Evolutionary conservation across 2,888 invertebrate species (phyloP), one percentile per base, ranked within the genome.

Genomic region (Chloroclystis v-ata): DNA sequence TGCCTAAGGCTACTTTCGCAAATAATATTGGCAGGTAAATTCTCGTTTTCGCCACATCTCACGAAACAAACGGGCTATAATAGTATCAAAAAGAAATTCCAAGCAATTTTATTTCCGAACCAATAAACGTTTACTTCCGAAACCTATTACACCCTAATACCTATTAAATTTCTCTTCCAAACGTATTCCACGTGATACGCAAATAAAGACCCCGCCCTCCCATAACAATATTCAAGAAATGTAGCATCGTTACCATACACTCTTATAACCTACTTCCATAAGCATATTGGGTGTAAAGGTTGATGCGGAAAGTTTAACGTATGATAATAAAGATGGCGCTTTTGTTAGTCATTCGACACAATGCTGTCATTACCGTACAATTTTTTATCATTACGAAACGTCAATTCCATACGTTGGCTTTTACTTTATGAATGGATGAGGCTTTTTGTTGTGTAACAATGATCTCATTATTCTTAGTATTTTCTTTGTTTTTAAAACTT

Each of bases 171-270:
- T 5, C 20, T 2, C 20, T 20, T 5, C 20, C 20, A 5, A 20
- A n/a, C 3, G 8, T 32, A 14, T 16, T 2, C 13, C 16, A 32
- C 10, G 20, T 20, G 20, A 24, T 35, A 35, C 35, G 20, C 20
- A 3, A 35, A 35, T 35, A 16, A 11, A 35, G 7, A 16, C n/a
- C 16, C 35, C n/a, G 20, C 10, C 10, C 8, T 54, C 39, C 37
- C 45, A 35, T 49, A 55, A 43, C 45, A 42, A 53, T 53, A 56
- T 56, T 53, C 53, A 49, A 49, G 53, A 38, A 49, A 43, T 49
- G 53, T 49, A 47, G 43, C 45, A 30, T 45, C 35, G 33, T 53
- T 56, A 47, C 32, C 44, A 50, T 35, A 46, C 38, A 45, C 40
- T 50, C 40, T 38, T 46, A 39, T 44, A 50, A 53, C 40, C 40